Percentiles rank a stretch among this genome's conserved stretches.
These are phyloP conservation scores for Idaea aversata DNA, from an alignment of 2,888 invertebrate species.

Conservation along the genomic window DNA sequence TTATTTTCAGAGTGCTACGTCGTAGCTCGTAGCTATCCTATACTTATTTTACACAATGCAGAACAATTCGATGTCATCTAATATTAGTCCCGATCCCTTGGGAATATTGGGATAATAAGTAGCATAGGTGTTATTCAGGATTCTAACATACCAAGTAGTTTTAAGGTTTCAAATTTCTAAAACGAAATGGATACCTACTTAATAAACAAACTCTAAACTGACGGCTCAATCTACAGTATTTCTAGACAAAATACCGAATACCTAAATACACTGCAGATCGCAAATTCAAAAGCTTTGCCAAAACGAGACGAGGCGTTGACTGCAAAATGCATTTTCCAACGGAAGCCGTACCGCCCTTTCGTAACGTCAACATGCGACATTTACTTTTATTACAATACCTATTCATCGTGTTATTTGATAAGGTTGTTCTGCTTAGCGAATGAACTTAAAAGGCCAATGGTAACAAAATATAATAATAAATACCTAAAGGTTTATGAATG, in stretches of 20 bases:
- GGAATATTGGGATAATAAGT: slow-evolving; percentile 8
- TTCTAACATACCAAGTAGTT: too few relatives aligned
- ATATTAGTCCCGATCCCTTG: too few relatives aligned
- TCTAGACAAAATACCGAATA: slow-evolving; percentile 3
- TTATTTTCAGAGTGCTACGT: too few relatives aligned
- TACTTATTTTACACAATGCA: too few relatives aligned
- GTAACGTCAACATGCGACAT: slow-evolving; percentile 47
- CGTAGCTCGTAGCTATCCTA: too few relatives aligned
- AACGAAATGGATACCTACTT: background rate
- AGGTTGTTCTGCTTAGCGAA: slow-evolving; percentile 28
- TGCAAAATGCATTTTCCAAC: slow-evolving; percentile 33
- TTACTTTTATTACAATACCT: slow-evolving; percentile 39
- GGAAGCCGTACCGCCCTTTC: slow-evolving; percentile 47
- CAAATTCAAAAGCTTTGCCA: slow-evolving; percentile 1
- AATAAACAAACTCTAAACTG: slow-evolving; percentile 6
- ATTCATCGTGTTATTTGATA: slow-evolving; percentile 44
- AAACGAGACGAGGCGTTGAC: slow-evolving; percentile 21
- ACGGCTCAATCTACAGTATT: background rate
- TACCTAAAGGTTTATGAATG: background rate
- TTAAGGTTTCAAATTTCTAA: too few relatives aligned
- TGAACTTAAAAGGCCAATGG: slow-evolving; percentile 45
- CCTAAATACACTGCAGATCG: slow-evolving; percentile 1
- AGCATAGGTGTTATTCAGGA: background rate
- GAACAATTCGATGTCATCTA: too few relatives aligned
- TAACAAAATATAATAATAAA: slow-evolving; percentile 22